These are phyloP conservation scores for Drosophila lutescens DNA, from an alignment of 2,888 invertebrate genomes.

Conservation along the genomic window DNA sequence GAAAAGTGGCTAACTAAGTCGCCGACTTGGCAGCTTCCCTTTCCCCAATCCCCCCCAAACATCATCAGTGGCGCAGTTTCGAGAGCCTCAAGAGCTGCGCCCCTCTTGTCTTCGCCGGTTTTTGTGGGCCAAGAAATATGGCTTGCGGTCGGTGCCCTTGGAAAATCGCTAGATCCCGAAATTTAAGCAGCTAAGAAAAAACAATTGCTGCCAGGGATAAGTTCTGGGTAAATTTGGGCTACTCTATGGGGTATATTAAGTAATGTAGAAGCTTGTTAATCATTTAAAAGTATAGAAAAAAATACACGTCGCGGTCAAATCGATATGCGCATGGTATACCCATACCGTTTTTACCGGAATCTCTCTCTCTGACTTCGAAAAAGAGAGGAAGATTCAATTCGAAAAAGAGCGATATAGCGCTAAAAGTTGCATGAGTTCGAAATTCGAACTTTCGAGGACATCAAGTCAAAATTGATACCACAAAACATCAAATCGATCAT, in stretches of 20 bases:
- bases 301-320: too few relatives aligned
- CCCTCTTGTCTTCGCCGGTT: slow-evolving; percentile 37
- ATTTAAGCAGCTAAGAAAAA: slow-evolving; percentile 21
- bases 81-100: slow-evolving; percentile 21
- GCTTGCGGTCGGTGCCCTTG: slow-evolving; percentile 47
- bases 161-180: slow-evolving; percentile 38
- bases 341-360: too few relatives aligned
- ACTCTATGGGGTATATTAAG: neutral
- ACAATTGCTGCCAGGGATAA: slow-evolving; percentile 27
- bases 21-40: slow-evolving; percentile 42
- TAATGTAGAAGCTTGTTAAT: neutral
- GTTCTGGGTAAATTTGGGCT: neutral
- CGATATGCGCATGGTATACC: too few relatives aligned
- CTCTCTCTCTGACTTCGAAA: too few relatives aligned
- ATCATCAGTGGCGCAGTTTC: slow-evolving; percentile 48
- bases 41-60: slow-evolving; percentile 4
- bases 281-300: neutral
- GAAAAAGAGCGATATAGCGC: too few relatives aligned
- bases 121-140: slow-evolving; percentile 56
- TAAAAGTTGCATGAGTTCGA: too few relatives aligned
- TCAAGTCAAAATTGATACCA: too few relatives aligned
- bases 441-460: too few relatives aligned
- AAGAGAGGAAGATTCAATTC: too few relatives aligned
- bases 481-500: too few relatives aligned
- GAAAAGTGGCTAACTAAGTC: slow-evolving; percentile 80